Percentiles rank a stretch among this genome's conserved stretches.
Evolutionary conservation across 1,140 invertebrate species (phyloP).

Genomic region (Littorina saxatilis): DNA sequence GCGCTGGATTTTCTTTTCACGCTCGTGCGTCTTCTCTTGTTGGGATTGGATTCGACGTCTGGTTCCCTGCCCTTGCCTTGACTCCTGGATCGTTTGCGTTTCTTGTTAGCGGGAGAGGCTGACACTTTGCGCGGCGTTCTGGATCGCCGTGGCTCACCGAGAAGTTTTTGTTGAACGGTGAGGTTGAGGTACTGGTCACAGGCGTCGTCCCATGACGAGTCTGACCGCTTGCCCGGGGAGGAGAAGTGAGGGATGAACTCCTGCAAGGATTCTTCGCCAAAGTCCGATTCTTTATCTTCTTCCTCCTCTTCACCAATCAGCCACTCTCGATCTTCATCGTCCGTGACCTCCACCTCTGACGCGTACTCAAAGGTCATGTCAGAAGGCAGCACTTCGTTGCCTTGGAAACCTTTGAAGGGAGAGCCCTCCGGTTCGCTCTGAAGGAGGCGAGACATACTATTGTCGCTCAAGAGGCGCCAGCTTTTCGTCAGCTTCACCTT

Average conservation of each 20-base stretch:
- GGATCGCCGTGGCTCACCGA: neutral
- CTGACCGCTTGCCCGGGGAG: conserved; percentile 41
- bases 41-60: too few species aligned
- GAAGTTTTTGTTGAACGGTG: conserved; percentile 9
- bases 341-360: conserved; percentile 40
- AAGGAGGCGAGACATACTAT: conserved; percentile 33
- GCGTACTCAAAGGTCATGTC: conserved; percentile 35
- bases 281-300: neutral
- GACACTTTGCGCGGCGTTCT: neutral
- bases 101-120: neutral
- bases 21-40: neutral
- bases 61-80: neutral
- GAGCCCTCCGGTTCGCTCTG: conserved; percentile 34
- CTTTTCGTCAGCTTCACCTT: conserved; percentile 24
- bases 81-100: neutral
- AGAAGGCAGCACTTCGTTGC: conserved; percentile 31
- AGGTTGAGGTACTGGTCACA: conserved; percentile 43
- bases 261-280: neutral
- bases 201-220: conserved; percentile 48
- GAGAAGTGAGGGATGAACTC: conserved; percentile 34
- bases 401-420: conserved; percentile 34
- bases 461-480: conserved; percentile 32
- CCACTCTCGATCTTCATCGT: conserved; percentile 23
- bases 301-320: conserved; percentile 15
- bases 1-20: conserved; percentile 5